Evolutionary conservation across 2,113 vertebrate genomes (phyloP), one percentile per base, ranked within the genome.

Genomic region (Apteryx mantelli): DNA sequence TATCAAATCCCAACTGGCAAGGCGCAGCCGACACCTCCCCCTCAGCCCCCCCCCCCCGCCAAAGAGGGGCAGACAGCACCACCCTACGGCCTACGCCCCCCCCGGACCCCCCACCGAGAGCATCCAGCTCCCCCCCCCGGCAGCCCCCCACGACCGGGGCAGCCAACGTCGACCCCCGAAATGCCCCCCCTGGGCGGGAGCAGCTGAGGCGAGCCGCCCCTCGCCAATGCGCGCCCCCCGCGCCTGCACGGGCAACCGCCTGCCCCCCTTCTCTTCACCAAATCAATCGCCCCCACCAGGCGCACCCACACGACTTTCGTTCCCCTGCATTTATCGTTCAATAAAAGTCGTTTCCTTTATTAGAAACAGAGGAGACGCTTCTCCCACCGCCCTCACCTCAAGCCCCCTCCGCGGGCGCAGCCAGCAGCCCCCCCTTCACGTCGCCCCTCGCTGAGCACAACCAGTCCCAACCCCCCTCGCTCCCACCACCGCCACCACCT

Each of bases 1-100:
- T 93, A 95, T 84, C 96, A 94, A 94, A 95, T 95, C 93, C 95
- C 96, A 85, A 94, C 93, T 38, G 94, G 95, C 76, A 84, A 95
- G 50, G 96, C 97, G 92, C 95, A 96, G 89, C 89, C 38, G 70
- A 87, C 93, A 80, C 95, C 94, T 95, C 94, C 86, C 91, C 87
- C 66, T 66, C 92, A 65, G 44, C 82, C 69, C 88, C 90, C 79
- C 90, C 79, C 81, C 50, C 17, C 48, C 34, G 86, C 91, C 95
- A 85, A 77, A 93, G 75, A 58, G 81, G 73, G 96, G 65, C 91
- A 71, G 48, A 73, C 77, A 19, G 50, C 77, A 79, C 71, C 84
- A 85, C 94, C 83, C 63, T 63, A 44, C 30, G 79, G 65, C 64
- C 81, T 34, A 9, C 58, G 40, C 18, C 44, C 70, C 68, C 91